Conservation (phyloP, 2,113 vertebrate genomes). For the Andinoacara biseriatus region DNA sequence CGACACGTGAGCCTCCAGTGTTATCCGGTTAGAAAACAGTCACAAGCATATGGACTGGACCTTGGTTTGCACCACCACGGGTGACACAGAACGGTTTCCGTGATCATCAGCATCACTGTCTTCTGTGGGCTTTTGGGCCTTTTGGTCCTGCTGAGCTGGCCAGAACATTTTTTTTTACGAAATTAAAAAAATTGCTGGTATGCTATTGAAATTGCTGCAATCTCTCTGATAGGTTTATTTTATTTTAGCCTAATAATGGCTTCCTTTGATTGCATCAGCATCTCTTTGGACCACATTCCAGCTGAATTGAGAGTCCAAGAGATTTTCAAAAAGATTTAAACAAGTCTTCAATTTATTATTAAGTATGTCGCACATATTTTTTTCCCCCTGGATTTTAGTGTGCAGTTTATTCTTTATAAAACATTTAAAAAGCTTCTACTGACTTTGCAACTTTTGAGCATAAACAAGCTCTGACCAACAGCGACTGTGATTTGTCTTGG, state of each 20-base stretch:
- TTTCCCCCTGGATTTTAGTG: not conserved
- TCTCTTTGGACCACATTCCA: not conserved
- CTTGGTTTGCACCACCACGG: too few species aligned
- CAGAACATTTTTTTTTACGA: not conserved
- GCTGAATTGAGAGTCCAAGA: not conserved
- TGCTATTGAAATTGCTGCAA: not conserved
- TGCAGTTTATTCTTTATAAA: not conserved
- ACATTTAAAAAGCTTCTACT: conserved; percentile 2
- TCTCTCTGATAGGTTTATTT: not conserved
- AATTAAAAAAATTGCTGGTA: not conserved
- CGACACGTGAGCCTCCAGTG: not conserved
- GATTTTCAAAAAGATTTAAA: not conserved
- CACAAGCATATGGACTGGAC: not conserved
- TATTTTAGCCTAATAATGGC: not conserved
- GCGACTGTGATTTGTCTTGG: conserved; percentile 5
- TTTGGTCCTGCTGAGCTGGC: not conserved
- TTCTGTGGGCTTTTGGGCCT: not conserved
- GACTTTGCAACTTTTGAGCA: not conserved
- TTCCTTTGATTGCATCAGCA: not conserved
- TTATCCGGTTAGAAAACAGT: not conserved
- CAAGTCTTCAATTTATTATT: not conserved
- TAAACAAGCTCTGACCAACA: conserved; percentile 4
- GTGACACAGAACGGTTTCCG: too few species aligned
- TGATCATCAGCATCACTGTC: too few species aligned
- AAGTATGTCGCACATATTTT: not conserved